Conservation (phyloP, 2,113 vertebrate genomes). For the Oreochromis spilurus region DNA sequence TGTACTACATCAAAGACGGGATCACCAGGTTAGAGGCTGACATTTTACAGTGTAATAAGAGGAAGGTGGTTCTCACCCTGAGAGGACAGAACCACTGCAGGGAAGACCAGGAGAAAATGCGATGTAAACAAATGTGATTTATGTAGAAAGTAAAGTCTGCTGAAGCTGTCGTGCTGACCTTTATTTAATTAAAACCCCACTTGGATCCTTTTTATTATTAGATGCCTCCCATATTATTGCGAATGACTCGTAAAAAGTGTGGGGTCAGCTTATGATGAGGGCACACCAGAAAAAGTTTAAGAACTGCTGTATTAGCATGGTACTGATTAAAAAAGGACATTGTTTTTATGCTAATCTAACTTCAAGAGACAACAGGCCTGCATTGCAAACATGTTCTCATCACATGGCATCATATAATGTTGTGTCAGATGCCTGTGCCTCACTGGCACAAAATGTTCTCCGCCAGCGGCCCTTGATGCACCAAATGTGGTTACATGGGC, state of each 20-base stretch:
- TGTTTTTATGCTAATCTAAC: background rate
- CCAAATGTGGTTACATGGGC: background rate
- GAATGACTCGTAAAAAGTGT: background rate
- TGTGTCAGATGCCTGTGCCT: background rate
- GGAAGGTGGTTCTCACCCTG: background rate
- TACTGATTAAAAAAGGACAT: background rate
- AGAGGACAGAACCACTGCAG: background rate
- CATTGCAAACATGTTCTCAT: background rate
- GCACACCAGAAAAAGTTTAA: background rate
- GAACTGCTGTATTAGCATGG: background rate
- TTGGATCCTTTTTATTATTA: background rate
- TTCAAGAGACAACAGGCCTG: background rate
- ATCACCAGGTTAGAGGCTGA: slow-evolving; percentile 81
- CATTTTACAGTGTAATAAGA: background rate
- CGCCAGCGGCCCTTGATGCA: background rate
- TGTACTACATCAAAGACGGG: slow-evolving; percentile 98
- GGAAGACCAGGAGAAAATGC: background rate
- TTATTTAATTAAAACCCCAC: background rate
- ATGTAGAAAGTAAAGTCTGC: background rate
- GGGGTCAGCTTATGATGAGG: background rate
- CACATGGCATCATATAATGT: background rate
- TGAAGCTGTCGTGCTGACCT: background rate
- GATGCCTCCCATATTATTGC: background rate
- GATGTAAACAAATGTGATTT: background rate
- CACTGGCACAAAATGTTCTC: background rate